phyloP scores from a whole-genome alignment of 2,113 vertebrate species.

The Python bivittatus region DNA sequence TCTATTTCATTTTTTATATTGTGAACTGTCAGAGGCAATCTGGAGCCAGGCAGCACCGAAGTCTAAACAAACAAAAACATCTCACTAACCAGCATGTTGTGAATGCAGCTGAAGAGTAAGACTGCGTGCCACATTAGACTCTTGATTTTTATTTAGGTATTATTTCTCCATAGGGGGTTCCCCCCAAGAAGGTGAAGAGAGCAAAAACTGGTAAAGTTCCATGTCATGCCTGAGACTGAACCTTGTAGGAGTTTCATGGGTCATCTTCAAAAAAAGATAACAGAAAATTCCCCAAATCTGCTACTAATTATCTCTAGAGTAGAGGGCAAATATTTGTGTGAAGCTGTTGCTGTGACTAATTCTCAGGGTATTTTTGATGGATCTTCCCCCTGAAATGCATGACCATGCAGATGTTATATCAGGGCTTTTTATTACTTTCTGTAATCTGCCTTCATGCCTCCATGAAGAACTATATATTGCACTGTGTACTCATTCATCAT shows the following conservation, averaged over 20 bases:
- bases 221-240: conserved; percentile 18
- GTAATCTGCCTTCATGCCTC: neutral
- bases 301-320: conserved; percentile 46
- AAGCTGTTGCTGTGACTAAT: neutral
- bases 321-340: neutral
- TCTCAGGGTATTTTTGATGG: neutral
- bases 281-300: conserved; percentile 45
- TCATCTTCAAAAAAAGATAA: conserved; percentile 14
- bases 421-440: neutral
- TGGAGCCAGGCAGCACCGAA: neutral
- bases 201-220: conserved; percentile 17
- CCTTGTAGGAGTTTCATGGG: conserved; percentile 42
- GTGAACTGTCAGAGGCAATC: accelerated
- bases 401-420: neutral
- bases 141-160: conserved; percentile 5
- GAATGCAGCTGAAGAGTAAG: neutral
- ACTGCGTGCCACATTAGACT: neutral
- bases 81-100: neutral
- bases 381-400: neutral
- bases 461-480: neutral
- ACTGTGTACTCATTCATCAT: neutral
- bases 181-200: neutral
- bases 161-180: conserved; percentile 12
- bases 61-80: neutral
- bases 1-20: neutral